Evolutionary conservation across 2,888 invertebrate species (phyloP).

Genomic region (Alloscopus bannaensis): DNA sequence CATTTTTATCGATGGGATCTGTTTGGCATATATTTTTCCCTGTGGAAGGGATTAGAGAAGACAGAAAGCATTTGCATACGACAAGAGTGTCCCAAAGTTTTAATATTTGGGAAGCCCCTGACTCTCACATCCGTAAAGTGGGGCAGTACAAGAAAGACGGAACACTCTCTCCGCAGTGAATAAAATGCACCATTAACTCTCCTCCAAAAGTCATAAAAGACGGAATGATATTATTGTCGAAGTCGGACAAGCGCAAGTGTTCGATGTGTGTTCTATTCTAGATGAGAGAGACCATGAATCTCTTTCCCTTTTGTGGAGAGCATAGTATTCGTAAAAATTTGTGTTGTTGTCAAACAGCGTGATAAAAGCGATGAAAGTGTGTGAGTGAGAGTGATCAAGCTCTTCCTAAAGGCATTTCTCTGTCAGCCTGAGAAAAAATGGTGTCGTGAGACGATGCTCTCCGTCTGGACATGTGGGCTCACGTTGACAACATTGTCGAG

Average conservation of each 20-base stretch:
- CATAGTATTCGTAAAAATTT: neutral
- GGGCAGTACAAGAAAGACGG: too few relatives aligned
- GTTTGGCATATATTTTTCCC: too few relatives aligned
- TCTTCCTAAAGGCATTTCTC: too few relatives aligned
- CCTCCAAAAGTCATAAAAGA: slow-evolving; percentile 46
- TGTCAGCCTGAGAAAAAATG: neutral
- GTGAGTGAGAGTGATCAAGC: too few relatives aligned
- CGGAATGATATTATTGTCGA: too few relatives aligned
- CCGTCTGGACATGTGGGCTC: neutral
- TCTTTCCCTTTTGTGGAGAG: neutral
- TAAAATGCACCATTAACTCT: slow-evolving; percentile 36
- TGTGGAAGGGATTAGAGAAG: too few relatives aligned
- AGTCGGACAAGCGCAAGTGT: neutral
- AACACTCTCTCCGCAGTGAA: slow-evolving; percentile 14
- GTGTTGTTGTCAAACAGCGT: neutral
- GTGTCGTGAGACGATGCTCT: neutral
- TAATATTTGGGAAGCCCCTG: too few relatives aligned
- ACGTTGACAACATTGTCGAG: neutral
- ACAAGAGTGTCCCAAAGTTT: too few relatives aligned
- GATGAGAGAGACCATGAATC: neutral
- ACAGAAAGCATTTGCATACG: too few relatives aligned
- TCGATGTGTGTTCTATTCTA: neutral
- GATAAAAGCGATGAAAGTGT: too few relatives aligned
- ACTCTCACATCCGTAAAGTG: too few relatives aligned
- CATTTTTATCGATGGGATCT: too few relatives aligned